Base-by-base conservation (phyloP, 1,140 invertebrate genomes). In the Penaeus chinensis region DNA sequence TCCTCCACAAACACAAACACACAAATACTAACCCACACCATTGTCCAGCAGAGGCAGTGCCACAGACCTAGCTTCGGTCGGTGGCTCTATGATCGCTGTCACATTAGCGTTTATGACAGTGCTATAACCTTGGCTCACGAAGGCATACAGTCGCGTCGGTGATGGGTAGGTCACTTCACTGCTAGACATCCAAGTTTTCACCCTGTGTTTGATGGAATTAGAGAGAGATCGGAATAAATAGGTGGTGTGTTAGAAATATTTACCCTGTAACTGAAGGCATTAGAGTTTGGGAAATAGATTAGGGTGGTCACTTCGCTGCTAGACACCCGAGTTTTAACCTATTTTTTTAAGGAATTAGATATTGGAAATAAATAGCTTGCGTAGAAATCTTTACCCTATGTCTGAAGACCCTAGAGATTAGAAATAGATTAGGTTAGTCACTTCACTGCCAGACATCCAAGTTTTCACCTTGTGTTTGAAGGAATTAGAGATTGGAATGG, bases 71-170 rank as follows among this genome's bases (percentile, higher is more conserved):
- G 74, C 65, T 20, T 63, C 37, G 4, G 79, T 82, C 20, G 85
- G 82, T 16, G 62, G 84, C 27, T 78, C 84, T 24, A 85, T 60
- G 5, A 86, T 24, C 32, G 82, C 88, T 0, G 76, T 85, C 16
- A 79, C 81, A 3, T 71, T 83, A 22, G 81, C 88, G 19, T 82
- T 42, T 11, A 90, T 69, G 0, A 89, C 84, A 16, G 66, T 71
- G 24, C 84, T 71, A 47, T 74, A 66, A 2, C 88, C 88, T 47
- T 83, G 83, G 61, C 63, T 89, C 10, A 90, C 76, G 27, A 47
- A 24, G 24, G 88, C 81, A 61, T 79, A 85, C 20, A 90, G 65
- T 54, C 74, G 32, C 20, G 85, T 88, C 4, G 84, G 71, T 24
- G 71, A 69, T 20, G 87, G 87, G 78, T 42, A 90, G 2, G 18